phyloP scores from a whole-genome alignment of 2,888 invertebrate species.

The Ramazzottius varieornatus region DNA sequence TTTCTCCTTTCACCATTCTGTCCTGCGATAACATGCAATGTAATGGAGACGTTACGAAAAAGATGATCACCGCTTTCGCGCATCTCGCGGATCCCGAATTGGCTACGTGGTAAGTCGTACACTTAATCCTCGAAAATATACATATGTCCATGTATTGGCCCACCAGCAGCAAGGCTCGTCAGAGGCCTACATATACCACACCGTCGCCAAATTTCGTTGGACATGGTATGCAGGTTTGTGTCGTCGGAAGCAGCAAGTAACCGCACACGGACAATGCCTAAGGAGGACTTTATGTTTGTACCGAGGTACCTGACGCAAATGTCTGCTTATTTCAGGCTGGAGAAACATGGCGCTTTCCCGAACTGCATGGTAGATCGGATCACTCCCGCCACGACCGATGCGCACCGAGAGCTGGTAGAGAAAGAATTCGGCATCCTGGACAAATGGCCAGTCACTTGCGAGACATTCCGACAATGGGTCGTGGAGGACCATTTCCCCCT shows the following conservation, averaged over 20 bases:
- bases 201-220: no score
- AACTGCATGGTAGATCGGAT: constrained; percentile 7
- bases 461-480: constrained; percentile 7
- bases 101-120: background rate
- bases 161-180: no score
- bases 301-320: no score
- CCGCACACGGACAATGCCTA: no score
- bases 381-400: constrained; percentile 6
- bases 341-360: constrained; percentile 6
- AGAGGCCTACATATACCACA: no score
- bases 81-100: background rate
- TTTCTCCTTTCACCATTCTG: constrained; percentile 6
- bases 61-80: constrained; percentile 5
- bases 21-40: constrained; percentile 7
- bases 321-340: constrained; percentile 1
- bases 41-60: constrained; percentile 6
- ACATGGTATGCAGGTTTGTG: no score
- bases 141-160: no score
- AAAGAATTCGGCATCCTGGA: constrained; percentile 6
- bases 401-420: background rate
- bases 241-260: no score
- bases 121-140: no score
- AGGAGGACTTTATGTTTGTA: no score
- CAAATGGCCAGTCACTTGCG: constrained; percentile 5
- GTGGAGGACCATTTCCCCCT: constrained; percentile 6